Evolutionary conservation across 2,888 invertebrate genomes (phyloP).

Genomic region (Clusia tigrina): DNA sequence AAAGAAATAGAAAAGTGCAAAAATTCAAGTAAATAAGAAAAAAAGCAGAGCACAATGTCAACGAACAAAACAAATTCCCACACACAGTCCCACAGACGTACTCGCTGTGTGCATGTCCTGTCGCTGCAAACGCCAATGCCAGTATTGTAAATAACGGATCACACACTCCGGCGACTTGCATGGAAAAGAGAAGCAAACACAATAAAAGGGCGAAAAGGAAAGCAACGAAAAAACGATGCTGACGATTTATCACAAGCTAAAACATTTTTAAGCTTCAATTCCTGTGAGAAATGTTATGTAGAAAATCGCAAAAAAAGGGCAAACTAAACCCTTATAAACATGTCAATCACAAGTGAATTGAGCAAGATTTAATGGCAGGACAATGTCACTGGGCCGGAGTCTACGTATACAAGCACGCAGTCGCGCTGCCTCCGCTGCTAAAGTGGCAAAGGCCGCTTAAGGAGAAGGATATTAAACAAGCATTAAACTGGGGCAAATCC

Average conservation of each 20-base stretch:
- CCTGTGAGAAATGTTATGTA: neutral
- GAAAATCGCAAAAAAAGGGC: neutral
- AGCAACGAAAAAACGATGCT: neutral
- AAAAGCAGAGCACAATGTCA: too few relatives aligned
- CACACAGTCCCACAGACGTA: neutral
- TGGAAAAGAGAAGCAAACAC: neutral
- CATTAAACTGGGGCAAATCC: neutral
- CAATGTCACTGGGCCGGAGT: slow-evolving; percentile 27
- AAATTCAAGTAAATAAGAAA: neutral
- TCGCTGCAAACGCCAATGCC: too few relatives aligned
- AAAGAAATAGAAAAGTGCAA: neutral
- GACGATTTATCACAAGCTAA: slow-evolving; percentile 5
- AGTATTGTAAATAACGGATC: neutral
- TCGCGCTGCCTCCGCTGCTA: neutral
- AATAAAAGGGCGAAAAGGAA: neutral
- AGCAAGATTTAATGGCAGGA: slow-evolving; percentile 48
- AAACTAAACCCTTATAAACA: slow-evolving; percentile 50
- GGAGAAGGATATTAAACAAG: slow-evolving; percentile 5
- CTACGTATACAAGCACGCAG: neutral
- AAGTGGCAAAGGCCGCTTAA: neutral
- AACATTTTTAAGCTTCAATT: slow-evolving; percentile 7
- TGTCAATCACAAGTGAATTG: slow-evolving; percentile 56
- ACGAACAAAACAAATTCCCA: too few relatives aligned
- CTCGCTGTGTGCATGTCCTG: neutral
- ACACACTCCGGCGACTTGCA: neutral